Evolutionary conservation across 2,888 invertebrate genomes (phyloP).

Genomic region (Calameuta idolon): DNA sequence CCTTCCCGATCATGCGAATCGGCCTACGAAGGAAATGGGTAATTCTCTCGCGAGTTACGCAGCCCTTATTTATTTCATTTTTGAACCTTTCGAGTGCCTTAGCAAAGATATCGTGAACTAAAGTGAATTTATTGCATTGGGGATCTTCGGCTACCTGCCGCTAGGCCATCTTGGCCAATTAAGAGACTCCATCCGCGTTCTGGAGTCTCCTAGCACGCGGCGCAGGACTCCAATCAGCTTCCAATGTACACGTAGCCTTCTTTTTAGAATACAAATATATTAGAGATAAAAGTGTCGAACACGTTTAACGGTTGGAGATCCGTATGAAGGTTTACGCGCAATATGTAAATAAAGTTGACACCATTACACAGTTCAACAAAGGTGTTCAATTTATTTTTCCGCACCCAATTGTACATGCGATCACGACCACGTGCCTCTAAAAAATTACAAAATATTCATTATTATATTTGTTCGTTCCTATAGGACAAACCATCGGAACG

Average conservation of each 20-base stretch:
- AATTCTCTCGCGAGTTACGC: too few species aligned
- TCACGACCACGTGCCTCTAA: conserved; percentile 36
- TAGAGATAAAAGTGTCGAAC: conserved; percentile 17
- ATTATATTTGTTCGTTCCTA: neutral
- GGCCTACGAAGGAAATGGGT: too few species aligned
- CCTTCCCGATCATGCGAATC: too few species aligned
- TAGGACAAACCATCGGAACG: too few species aligned
- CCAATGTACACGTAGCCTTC: conserved; percentile 23
- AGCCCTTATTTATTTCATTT: too few species aligned
- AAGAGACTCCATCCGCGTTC: neutral
- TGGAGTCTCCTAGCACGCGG: neutral
- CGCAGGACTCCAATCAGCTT: too few species aligned
- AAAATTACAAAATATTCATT: conserved; percentile 52
- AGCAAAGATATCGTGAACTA: conserved; percentile 33
- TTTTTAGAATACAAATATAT: conserved; percentile 30
- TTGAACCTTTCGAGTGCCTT: conserved; percentile 47
- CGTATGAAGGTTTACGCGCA: conserved; percentile 28
- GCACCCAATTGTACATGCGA: conserved; percentile 33
- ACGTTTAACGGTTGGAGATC: conserved; percentile 36
- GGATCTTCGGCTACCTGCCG: neutral
- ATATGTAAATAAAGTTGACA: conserved; percentile 56
- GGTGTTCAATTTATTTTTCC: conserved; percentile 46
- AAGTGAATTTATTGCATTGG: conserved; percentile 23
- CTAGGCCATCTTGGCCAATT: neutral
- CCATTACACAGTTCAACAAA: conserved; percentile 44